These are phyloP conservation scores for Chaenodraco wilsoni DNA, from an alignment of 2,797 vertebrate species.

Conservation along the genomic window DNA sequence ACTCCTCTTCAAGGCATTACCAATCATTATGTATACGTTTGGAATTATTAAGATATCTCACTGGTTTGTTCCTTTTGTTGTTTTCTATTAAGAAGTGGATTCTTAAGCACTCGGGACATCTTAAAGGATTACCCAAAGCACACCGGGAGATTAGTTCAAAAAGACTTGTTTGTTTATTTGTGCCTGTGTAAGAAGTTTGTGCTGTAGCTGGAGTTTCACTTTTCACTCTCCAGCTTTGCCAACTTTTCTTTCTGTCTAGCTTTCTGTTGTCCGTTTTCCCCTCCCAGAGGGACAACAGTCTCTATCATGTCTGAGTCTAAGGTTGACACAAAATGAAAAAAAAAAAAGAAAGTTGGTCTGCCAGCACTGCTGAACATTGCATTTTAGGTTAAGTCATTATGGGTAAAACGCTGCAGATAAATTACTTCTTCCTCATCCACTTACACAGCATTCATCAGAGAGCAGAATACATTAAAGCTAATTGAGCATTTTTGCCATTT, in stretches of 20 bases:
- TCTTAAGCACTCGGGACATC: too few species aligned
- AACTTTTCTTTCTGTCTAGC: constrained; percentile 44
- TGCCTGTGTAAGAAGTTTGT: constrained; percentile 51
- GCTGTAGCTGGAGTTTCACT: constrained; percentile 50
- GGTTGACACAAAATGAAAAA: constrained; percentile 23
- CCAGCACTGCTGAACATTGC: constrained; percentile 36
- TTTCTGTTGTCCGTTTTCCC: constrained; percentile 27
- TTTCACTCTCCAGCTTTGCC: constrained; percentile 52
- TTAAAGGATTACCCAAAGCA: too few species aligned
- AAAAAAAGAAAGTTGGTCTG: constrained; percentile 10
- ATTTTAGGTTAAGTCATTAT: constrained; percentile 52
- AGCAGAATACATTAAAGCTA: constrained; percentile 75
- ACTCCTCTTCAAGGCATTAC: too few species aligned
- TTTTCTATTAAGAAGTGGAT: too few species aligned
- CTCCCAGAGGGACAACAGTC: constrained; percentile 39
- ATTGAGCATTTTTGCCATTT: constrained; percentile 81
- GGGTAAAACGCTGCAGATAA: constrained; percentile 59
- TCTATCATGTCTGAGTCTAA: constrained; percentile 26
- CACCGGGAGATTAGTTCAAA: too few species aligned
- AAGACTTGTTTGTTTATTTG: constrained; percentile 1
- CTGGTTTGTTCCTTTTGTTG: too few species aligned
- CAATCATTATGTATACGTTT: too few species aligned
- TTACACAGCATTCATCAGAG: constrained; percentile 68
- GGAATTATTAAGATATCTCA: too few species aligned
- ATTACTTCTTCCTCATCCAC: constrained; percentile 57